Conservation (phyloP, 2,797 vertebrate genomes). For the Buceros bicornis region DNA sequence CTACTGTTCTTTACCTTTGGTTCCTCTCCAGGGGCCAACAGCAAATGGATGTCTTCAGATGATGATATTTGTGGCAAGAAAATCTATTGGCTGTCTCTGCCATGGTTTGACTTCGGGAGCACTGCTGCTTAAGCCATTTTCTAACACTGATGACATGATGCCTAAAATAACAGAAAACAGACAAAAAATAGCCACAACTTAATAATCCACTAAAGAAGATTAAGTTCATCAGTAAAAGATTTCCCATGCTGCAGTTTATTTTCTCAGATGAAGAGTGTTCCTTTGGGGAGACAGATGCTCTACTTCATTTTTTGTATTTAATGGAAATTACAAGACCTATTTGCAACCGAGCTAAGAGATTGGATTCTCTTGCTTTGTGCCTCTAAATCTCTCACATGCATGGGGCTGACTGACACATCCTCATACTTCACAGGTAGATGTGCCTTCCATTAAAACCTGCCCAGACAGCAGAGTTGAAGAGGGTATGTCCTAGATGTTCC, state of each 20-base stretch:
- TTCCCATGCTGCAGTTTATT: neutral
- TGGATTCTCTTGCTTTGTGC: neutral
- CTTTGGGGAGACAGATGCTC: neutral
- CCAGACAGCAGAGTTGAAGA: neutral
- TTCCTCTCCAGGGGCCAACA: neutral
- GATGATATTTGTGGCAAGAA: neutral
- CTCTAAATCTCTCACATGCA: neutral
- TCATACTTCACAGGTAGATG: neutral
- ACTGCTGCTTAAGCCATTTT: neutral
- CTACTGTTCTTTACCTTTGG: neutral
- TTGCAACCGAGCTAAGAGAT: neutral
- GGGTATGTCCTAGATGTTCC: neutral
- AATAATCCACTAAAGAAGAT: neutral
- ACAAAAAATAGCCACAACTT: neutral
- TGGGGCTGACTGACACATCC: neutral
- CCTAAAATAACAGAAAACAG: neutral
- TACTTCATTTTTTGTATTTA: neutral
- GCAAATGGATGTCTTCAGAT: neutral
- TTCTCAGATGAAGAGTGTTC: neutral
- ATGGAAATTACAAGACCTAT: neutral
- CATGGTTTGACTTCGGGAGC: neutral
- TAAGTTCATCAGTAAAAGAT: neutral
- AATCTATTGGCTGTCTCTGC: neutral
- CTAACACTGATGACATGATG: neutral
- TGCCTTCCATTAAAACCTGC: neutral